Evolutionary conservation across 2,888 invertebrate genomes (phyloP).

Genomic region (Lamproptera curius): DNA sequence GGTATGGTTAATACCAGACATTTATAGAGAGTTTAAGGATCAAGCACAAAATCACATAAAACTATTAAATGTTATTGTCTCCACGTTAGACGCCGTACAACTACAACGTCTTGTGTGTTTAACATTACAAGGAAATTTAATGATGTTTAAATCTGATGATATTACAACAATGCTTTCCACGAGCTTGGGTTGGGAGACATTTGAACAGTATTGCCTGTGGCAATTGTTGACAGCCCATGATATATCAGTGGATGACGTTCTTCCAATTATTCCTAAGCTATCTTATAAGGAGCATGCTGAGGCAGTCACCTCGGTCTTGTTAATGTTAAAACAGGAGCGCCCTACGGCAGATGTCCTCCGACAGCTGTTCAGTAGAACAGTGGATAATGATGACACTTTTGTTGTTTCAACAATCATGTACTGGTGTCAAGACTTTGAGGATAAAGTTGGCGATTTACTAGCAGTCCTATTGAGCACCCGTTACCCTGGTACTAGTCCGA

Average conservation of each 20-base stretch:
- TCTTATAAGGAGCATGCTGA: slow-evolving; percentile 93
- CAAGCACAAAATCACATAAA: slow-evolving; percentile 92
- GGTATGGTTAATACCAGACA: slow-evolving; percentile 94
- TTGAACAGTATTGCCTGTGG: slow-evolving; percentile 98
- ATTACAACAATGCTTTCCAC: slow-evolving; percentile 86
- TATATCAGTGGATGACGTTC: slow-evolving; percentile 92
- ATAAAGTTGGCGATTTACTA: slow-evolving; percentile 90
- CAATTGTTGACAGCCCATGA: slow-evolving; percentile 96
- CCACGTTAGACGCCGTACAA: slow-evolving; percentile 93
- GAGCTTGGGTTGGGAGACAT: slow-evolving; percentile 96
- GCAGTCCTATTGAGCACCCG: slow-evolving; percentile 87
- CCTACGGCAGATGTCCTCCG: slow-evolving; percentile 92
- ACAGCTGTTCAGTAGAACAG: slow-evolving; percentile 87
- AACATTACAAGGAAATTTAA: slow-evolving; percentile 91
- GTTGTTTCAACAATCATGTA: slow-evolving; percentile 94
- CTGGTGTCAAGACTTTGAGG: slow-evolving; percentile 96
- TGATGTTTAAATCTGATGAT: slow-evolving; percentile 89
- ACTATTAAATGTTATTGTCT: slow-evolving; percentile 92
- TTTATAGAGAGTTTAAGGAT: slow-evolving; percentile 93
- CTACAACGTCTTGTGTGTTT: slow-evolving; percentile 94
- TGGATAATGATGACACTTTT: slow-evolving; percentile 89
- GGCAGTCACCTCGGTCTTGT: slow-evolving; percentile 92
- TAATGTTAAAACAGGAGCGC: slow-evolving; percentile 94
- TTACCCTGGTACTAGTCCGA: slow-evolving; percentile 92
- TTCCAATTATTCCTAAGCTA: slow-evolving; percentile 86